These are phyloP conservation scores for Prosapia bicincta DNA, from an alignment of 2,888 invertebrate genomes.

Conservation along the genomic window DNA sequence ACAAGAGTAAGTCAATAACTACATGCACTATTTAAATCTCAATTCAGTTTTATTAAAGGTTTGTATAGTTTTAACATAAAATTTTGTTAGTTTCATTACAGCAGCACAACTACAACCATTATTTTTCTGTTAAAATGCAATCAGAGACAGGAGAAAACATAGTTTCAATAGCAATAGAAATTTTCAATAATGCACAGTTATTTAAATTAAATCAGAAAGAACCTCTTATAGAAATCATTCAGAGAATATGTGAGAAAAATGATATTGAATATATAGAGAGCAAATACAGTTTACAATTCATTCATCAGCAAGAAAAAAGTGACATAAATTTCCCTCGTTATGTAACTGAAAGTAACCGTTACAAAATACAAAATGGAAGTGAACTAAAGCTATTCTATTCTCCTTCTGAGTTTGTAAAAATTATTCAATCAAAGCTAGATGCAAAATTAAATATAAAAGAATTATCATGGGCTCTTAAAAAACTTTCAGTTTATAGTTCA, in stretches of 20 bases:
- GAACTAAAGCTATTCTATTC: constrained; percentile 25
- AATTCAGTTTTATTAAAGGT: too few species aligned
- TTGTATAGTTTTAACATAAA: too few species aligned
- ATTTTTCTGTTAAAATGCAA: neutral
- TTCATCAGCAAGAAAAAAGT: neutral
- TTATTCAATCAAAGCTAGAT: constrained; percentile 19
- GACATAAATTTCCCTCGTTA: constrained; percentile 4
- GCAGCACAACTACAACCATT: too few species aligned
- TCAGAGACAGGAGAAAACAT: neutral
- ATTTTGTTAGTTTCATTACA: too few species aligned
- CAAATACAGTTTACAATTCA: constrained; percentile 20
- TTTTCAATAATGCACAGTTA: constrained; percentile 5
- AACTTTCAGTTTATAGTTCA: constrained; percentile 15
- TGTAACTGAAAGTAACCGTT: constrained; percentile 23
- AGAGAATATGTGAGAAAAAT: constrained; percentile 17
- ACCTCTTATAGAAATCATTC: constrained; percentile 9
- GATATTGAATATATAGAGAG: constrained; percentile 13
- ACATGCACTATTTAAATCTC: too few species aligned
- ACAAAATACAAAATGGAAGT: constrained; percentile 23
- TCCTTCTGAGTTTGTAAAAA: constrained; percentile 8
- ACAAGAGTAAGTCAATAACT: too few species aligned
- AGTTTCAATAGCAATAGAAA: constrained; percentile 9
- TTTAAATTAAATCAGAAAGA: constrained; percentile 23
- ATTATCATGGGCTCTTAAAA: constrained; percentile 25
- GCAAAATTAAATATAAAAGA: constrained; percentile 5